Percentiles rank a stretch among this genome's conserved stretches.
These are phyloP conservation scores for Ptilonorhynchus violaceus DNA, from an alignment of 2,113 vertebrate species.

Conservation along the genomic window DNA sequence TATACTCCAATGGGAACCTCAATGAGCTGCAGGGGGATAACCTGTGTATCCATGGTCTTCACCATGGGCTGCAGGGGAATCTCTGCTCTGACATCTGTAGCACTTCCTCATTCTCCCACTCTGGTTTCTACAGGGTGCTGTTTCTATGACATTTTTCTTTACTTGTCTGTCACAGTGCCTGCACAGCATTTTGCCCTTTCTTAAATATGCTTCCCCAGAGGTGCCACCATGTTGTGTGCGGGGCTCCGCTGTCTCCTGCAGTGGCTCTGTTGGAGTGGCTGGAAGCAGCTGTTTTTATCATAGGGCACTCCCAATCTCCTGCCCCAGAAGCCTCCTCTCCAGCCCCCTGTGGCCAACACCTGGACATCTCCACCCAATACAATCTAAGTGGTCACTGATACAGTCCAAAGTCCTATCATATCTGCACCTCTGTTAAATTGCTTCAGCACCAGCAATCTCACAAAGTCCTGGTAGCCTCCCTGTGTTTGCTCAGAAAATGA, in stretches of 20 bases:
- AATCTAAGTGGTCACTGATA: neutral
- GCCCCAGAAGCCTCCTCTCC: neutral
- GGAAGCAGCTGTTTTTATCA: neutral
- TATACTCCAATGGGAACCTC: rapidly evolving
- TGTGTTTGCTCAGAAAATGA: neutral
- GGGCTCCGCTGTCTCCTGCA: rapidly evolving
- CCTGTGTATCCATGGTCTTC: rapidly evolving
- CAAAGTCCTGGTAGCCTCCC: neutral
- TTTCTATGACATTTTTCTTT: neutral
- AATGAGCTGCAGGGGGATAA: neutral
- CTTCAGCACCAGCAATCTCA: neutral
- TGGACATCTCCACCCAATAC: neutral
- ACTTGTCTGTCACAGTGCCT: neutral
- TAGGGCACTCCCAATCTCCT: neutral
- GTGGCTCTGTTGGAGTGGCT: neutral
- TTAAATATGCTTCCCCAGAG: neutral
- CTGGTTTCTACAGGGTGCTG: neutral
- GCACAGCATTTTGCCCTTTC: neutral
- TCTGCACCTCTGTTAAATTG: neutral
- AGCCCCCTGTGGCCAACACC: neutral
- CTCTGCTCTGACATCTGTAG: neutral
- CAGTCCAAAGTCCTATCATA: neutral
- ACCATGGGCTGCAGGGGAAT: rapidly evolving
- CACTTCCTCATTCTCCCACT: rapidly evolving
- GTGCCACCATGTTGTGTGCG: rapidly evolving